These are phyloP conservation scores for Cryptoblepharus egeriae DNA, from an alignment of 2,797 vertebrate species.

Conservation along the genomic window DNA sequence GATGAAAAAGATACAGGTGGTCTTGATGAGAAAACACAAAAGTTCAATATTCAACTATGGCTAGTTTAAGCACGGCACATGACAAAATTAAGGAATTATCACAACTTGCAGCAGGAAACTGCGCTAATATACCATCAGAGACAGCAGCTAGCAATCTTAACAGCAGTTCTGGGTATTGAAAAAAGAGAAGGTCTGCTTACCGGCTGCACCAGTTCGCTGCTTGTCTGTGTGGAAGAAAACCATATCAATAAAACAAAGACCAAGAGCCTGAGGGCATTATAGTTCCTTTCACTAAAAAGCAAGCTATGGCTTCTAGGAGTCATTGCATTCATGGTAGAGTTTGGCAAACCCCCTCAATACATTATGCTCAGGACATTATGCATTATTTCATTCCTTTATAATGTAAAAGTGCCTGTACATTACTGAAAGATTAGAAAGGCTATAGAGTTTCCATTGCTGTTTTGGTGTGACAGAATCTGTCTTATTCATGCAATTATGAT, in stretches of 20 bases:
- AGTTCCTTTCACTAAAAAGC: not conserved
- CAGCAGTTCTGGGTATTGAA: conserved; percentile 43
- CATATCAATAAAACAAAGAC: conserved; percentile 46
- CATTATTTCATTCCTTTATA: no score
- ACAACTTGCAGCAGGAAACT: conserved; percentile 16
- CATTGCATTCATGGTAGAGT: not conserved
- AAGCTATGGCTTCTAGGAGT: not conserved
- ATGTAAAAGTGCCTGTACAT: not conserved
- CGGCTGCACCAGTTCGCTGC: conserved; percentile 83
- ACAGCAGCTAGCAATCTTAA: conserved; percentile 53
- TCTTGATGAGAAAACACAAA: conserved; percentile 76
- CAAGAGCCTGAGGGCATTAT: not conserved
- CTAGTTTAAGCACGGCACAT: conserved; percentile 62
- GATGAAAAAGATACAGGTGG: conserved; percentile 78
- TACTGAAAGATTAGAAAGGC: not conserved
- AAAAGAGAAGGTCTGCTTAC: conserved; percentile 81
- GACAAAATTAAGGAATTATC: conserved; percentile 55
- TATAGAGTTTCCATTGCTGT: not conserved
- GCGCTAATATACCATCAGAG: conserved; percentile 10
- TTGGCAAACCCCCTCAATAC: not conserved
- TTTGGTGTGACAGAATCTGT: not conserved
- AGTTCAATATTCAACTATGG: conserved; percentile 56
- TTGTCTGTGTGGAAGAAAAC: conserved; percentile 78
- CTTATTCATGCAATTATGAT: not conserved
- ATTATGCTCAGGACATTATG: not conserved